phyloP scores from a whole-genome alignment of 2,113 vertebrate species.

The Cisticola juncidis region DNA sequence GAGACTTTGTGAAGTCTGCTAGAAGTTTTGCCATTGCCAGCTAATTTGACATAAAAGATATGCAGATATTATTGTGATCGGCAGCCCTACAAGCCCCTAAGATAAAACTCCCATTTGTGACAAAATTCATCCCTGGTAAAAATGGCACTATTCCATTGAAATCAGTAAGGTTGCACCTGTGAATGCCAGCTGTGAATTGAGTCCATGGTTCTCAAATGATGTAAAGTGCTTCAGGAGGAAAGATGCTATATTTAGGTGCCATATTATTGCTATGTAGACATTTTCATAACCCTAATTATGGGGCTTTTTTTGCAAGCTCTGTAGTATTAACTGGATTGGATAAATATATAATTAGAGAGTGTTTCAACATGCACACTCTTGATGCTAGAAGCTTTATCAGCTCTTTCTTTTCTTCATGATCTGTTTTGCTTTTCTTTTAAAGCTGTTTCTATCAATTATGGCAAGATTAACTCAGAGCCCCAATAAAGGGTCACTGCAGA shows the following conservation, averaged over 20 bases:
- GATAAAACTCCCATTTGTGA: neutral
- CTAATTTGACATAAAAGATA: neutral
- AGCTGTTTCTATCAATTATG: conserved; percentile 62
- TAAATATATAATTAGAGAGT: conserved; percentile 74
- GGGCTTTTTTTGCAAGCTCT: conserved; percentile 66
- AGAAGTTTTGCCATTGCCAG: neutral
- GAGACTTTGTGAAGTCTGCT: neutral
- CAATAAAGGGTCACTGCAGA: conserved; percentile 46
- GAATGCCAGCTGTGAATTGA: conserved; percentile 61
- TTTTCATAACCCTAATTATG: conserved; percentile 74
- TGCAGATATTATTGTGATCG: neutral
- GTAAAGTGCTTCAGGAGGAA: conserved; percentile 67
- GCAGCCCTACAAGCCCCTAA: neutral
- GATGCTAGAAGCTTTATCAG: conserved; percentile 70
- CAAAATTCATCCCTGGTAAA: conserved; percentile 8
- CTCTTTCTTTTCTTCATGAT: conserved; percentile 68
- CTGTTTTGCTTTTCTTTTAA: conserved; percentile 66
- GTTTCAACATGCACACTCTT: conserved; percentile 72
- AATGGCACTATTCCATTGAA: conserved; percentile 25
- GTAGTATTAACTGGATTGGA: conserved; percentile 71
- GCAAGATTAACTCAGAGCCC: conserved; percentile 45
- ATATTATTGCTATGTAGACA: conserved; percentile 70
- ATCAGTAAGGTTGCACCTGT: conserved; percentile 61
- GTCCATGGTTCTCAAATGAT: conserved; percentile 52
- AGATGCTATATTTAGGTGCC: conserved; percentile 69